Evolutionary conservation across 2,888 invertebrate genomes (phyloP), one percentile per base, ranked within the genome.

Genomic region (Zaprionus lineosus): DNA sequence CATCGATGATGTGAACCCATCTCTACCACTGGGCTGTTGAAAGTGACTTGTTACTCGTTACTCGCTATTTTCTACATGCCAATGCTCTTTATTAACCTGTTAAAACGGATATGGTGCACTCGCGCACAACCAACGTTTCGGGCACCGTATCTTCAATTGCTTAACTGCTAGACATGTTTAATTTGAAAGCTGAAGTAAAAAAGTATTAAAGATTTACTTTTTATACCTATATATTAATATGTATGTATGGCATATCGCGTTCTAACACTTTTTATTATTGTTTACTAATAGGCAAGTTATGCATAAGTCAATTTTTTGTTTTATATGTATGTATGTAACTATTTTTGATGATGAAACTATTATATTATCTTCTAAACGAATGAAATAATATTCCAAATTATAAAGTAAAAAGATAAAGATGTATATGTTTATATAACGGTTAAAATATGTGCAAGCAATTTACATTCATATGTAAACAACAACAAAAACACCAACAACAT

Each of bases 1-100:
- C 89, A 14, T 90, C 90, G 43, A 86, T 90, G 58, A 87, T 87
- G 48, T 88, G 84, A 84, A 60, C 36, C 29, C 6, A 1, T 3
- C 16, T 21, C 21, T 8, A n/a, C n/a, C n/a, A n/a, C n/a, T n/a
- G n/a, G n/a, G n/a, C n/a, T n/a, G n/a, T n/a, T n/a, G 18, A 34
- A 8, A 12, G 18, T 28, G 14, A 33, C 36, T 31, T 18, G 36
- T 36, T 33, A 12, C 51, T 61, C 46, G 47, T 51, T 43, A 29
- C 37, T 26, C 18, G 52, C 36, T 29, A 44, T 34, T 33, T 28
- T 29, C 9, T 9, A 9, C 11, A 29, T 29, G n/a, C 8, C n/a
- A 8, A 18, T 18, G 26, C 24, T 24, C 15, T 26, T 39, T 9
- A 29, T 50, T 46, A 51, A 31, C 33, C 44, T 11, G 15, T 36